Percentiles rank a stretch among this genome's conserved stretches.
Evolutionary conservation across 2,113 vertebrate genomes (phyloP).

Genomic region (Puffinus mauretanicus): DNA sequence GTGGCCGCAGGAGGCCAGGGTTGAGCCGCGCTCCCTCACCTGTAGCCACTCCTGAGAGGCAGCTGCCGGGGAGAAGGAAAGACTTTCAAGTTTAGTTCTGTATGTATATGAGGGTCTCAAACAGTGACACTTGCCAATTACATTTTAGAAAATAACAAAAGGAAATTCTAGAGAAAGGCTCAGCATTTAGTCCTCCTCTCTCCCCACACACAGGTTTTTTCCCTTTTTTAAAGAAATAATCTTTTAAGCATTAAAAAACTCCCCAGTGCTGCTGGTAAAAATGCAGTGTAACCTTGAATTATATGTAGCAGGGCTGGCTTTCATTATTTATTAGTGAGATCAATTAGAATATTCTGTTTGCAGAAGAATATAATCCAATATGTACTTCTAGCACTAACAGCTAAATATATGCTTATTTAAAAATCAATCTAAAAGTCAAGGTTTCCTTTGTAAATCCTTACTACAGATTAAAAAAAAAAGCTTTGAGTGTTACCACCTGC

Average conservation of each 20-base stretch:
- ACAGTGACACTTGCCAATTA: not conserved
- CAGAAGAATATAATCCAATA: constrained; percentile 53
- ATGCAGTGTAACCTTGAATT: constrained; percentile 73
- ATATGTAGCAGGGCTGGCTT: constrained; percentile 43
- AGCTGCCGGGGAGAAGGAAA: not conserved
- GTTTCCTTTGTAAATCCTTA: constrained; percentile 67
- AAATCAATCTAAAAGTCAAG: constrained; percentile 73
- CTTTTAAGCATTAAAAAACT: not conserved
- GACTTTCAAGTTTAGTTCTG: not conserved
- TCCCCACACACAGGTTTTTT: not conserved
- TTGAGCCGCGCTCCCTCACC: not conserved
- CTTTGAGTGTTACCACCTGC: constrained; percentile 24
- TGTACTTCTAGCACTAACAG: constrained; percentile 69
- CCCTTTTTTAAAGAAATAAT: not conserved
- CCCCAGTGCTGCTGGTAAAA: constrained; percentile 1
- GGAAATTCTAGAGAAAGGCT: constrained; percentile 5
- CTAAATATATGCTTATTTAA: constrained; percentile 80
- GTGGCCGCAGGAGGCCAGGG: not conserved
- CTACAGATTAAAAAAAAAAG: not conserved
- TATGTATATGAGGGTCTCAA: not conserved
- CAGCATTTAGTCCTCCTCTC: not conserved
- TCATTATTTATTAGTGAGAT: constrained; percentile 71
- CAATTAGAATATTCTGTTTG: constrained; percentile 76
- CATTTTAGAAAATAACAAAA: constrained; percentile 8
- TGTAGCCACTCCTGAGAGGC: not conserved